Percentiles rank a stretch among this genome's conserved stretches.
Conservation (phyloP, 2,888 invertebrate species). For the Callinectes sapidus region DNA sequence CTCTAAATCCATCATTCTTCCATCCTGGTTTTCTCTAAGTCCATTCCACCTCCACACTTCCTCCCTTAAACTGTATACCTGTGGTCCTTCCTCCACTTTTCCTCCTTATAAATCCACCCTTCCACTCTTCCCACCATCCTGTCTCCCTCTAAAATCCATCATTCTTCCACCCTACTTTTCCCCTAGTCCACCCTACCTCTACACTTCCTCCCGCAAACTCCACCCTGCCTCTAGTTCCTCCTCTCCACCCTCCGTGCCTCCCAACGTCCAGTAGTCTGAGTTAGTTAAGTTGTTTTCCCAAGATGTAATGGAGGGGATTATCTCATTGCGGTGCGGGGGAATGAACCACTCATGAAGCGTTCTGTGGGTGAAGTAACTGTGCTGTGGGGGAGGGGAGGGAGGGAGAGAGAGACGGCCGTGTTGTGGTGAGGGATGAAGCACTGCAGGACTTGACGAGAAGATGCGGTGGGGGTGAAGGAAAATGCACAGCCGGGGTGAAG, state of each 20-base stretch:
- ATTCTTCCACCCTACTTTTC: too few species aligned
- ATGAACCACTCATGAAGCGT: not conserved
- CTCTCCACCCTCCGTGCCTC: not conserved
- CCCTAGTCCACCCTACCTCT: too few species aligned
- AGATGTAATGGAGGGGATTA: not conserved
- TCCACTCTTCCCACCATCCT: too few species aligned
- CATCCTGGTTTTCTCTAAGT: too few species aligned
- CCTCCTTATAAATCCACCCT: too few species aligned
- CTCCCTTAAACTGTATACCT: too few species aligned
- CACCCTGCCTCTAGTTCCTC: not conserved
- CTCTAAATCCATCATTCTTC: too few species aligned
- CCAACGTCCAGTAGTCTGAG: not conserved
- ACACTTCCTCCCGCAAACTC: too few species aligned
- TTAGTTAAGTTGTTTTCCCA: not conserved
- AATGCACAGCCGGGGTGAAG: not conserved
- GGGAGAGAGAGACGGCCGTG: not conserved
- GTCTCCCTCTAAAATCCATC: too few species aligned
- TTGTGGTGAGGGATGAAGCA: not conserved
- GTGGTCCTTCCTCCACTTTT: too few species aligned
- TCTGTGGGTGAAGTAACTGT: conserved; percentile 21
- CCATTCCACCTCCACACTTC: too few species aligned
- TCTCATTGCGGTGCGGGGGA: not conserved
- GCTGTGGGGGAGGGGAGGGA: not conserved
- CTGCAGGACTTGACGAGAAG: not conserved
- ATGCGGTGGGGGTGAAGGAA: not conserved